Percentiles rank a stretch among this genome's conserved stretches.
Evolutionary conservation across 2,797 vertebrate genomes (phyloP).

Genomic region (Taeniopygia guttata): DNA sequence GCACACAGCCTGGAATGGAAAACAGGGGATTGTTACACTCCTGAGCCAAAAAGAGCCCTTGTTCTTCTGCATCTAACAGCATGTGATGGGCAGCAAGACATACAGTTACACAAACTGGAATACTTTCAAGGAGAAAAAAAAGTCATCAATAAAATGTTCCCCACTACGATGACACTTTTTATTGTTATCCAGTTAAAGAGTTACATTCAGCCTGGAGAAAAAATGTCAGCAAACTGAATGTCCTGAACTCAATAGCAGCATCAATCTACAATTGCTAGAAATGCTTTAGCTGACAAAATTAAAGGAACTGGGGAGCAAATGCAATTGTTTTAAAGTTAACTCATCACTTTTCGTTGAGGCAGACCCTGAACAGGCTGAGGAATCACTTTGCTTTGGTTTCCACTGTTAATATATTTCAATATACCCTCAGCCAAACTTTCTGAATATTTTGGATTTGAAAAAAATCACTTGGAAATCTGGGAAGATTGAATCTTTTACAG

Average conservation of each 20-base stretch:
- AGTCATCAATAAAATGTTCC: background rate
- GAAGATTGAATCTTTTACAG: background rate
- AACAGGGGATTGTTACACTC: background rate
- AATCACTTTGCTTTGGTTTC: background rate
- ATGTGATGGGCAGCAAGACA: background rate
- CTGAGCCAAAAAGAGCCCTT: background rate
- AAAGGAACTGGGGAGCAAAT: background rate
- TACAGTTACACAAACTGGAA: background rate
- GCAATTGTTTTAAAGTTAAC: background rate
- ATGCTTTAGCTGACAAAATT: background rate
- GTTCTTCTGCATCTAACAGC: background rate
- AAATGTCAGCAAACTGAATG: background rate
- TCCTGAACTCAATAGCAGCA: background rate
- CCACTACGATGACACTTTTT: rapidly evolving
- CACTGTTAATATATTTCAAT: background rate
- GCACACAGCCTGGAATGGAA: slow-evolving; percentile 85
- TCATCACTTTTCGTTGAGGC: background rate
- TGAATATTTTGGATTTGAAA: background rate
- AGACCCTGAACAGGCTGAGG: background rate
- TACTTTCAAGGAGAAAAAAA: background rate
- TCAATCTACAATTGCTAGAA: background rate
- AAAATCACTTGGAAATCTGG: background rate
- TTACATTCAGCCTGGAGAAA: background rate
- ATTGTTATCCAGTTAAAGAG: background rate
- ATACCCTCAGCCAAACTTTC: background rate